Base-by-base conservation (phyloP, 2,888 invertebrate species). In the Trichacis sp. region DNA sequence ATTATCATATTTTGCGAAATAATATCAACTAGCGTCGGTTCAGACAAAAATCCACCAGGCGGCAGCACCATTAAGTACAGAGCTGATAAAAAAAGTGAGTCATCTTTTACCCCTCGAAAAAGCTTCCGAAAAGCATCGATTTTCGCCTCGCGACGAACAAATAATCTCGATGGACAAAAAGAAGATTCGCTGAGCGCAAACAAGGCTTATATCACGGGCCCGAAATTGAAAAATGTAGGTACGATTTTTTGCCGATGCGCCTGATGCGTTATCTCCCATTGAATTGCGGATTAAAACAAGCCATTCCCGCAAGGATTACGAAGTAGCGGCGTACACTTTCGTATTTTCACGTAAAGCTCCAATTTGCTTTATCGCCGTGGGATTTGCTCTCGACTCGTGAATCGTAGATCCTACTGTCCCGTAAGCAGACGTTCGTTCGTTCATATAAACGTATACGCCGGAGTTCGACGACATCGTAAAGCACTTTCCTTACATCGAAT, bases 401-500 rank as follows among this genome's bases (percentile, higher is more conserved):
- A 62, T 67, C 66, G 66, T 58, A 62, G 62, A 67, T 67, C 20
- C 62, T 53, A 56, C 59, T 56, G 46, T 67, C 63, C 63, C 63
- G 63, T 56, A 60, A 63, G 59, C 62, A 63, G 50, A 46, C 58
- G 52, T 56, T 60, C 53, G 62, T 46, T 45, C 48, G 14, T 54
- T 43, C 40, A 49, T 49, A 52, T 63, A 56, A 54, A 59, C 55
- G 55, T 45, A 52, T 46, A 58, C 58, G 58, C 58, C 52, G 58
- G 55, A 62, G 59, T 64, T 66, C 66, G 64, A 54, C 58, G 60
- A 58, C 57, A 48, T 65, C 68, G 65, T 63, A 66, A 74, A 73
- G 70, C 71, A 70, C 70, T 69, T 70, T 51, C 64, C 72, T 56
- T 67, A 55, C 65, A 62, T 62, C 56, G 66, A 63, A 76, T 75